A percentile compares a stretch with the other conserved stretches of the same genome.
phyloP scores from a whole-genome alignment of 2,797 vertebrate species.

The Coreius guichenoti region DNA sequence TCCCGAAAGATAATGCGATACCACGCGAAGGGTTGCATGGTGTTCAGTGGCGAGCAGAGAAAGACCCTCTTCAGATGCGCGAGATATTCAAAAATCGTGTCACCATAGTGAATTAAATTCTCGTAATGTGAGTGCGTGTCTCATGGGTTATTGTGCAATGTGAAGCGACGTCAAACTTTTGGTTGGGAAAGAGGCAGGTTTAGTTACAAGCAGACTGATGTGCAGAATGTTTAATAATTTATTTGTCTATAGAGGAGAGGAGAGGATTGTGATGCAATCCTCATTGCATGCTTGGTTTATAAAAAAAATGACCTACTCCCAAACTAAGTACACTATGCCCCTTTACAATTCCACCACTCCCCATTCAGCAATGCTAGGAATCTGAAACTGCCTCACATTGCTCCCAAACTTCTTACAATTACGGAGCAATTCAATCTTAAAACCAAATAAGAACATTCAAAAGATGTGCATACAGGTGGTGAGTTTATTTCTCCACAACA shows the following conservation, averaged over 20 bases:
- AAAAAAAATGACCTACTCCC: slow-evolving; percentile 23
- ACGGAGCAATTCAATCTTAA: not conserved
- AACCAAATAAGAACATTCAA: not conserved
- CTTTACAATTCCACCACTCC: slow-evolving; percentile 42
- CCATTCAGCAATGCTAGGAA: slow-evolving; percentile 44
- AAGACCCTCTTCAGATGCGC: not conserved
- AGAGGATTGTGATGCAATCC: slow-evolving; percentile 8
- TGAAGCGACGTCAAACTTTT: slow-evolving; percentile 7
- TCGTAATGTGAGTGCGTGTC: not conserved
- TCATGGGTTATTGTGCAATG: not conserved
- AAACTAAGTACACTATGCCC: slow-evolving; percentile 17
- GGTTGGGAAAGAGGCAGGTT: not conserved
- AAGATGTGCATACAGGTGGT: not conserved
- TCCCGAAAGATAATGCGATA: slow-evolving; percentile 4
- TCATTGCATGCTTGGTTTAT: not conserved
- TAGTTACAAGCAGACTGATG: not conserved
- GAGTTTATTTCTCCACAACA: not conserved
- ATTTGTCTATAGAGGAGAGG: not conserved
- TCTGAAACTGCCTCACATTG: slow-evolving; percentile 24
- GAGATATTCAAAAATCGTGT: not conserved
- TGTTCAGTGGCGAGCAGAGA: not conserved
- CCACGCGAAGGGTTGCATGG: not conserved
- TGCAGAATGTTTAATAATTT: not conserved
- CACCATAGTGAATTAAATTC: not conserved
- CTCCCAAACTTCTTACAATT: slow-evolving; percentile 20